phyloP scores from a whole-genome alignment of 2,888 invertebrate species.

The Euplexia lucipara region DNA sequence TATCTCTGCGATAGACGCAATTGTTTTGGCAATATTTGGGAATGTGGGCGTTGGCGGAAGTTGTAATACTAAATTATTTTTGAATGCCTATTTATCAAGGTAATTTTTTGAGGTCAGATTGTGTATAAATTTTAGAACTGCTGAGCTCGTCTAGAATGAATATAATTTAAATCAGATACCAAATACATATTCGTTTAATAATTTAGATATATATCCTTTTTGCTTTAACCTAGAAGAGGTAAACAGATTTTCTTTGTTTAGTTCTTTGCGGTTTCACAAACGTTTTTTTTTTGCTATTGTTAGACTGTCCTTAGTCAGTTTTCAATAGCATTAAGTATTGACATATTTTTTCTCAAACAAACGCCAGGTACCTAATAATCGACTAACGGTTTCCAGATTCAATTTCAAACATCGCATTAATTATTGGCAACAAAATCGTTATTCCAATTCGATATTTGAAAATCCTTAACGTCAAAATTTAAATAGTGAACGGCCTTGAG shows the following conservation, averaged over 20 bases:
- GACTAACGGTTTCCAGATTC: slow-evolving; percentile 1
- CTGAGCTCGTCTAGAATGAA: slow-evolving; percentile 9
- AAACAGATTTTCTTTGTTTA: neutral
- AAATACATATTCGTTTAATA: slow-evolving; percentile 2
- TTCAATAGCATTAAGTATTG: neutral
- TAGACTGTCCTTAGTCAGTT: neutral
- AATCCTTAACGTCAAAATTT: slow-evolving; percentile 53
- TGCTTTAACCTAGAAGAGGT: neutral
- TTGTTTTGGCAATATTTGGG: slow-evolving; percentile 61
- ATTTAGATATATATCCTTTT: slow-evolving; percentile 23
- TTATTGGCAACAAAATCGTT: slow-evolving; percentile 25
- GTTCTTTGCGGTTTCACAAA: slow-evolving; percentile 12
- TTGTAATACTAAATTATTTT: slow-evolving; percentile 8
- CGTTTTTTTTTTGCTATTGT: neutral
- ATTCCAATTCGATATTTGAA: slow-evolving; percentile 33
- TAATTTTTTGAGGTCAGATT: slow-evolving; percentile 27
- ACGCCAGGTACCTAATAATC: too few species aligned
- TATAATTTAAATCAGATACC: slow-evolving; percentile 3
- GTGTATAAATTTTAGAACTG: slow-evolving; percentile 3
- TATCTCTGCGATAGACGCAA: slow-evolving; percentile 34
- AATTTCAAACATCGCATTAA: slow-evolving; percentile 14
- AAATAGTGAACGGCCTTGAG: slow-evolving; percentile 63
- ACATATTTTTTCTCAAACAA: neutral
- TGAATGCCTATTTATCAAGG: slow-evolving; percentile 34
- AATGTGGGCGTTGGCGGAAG: slow-evolving; percentile 45